phyloP scores from a whole-genome alignment of 2,113 vertebrate species.

The Muntiacus muntjak region DNA sequence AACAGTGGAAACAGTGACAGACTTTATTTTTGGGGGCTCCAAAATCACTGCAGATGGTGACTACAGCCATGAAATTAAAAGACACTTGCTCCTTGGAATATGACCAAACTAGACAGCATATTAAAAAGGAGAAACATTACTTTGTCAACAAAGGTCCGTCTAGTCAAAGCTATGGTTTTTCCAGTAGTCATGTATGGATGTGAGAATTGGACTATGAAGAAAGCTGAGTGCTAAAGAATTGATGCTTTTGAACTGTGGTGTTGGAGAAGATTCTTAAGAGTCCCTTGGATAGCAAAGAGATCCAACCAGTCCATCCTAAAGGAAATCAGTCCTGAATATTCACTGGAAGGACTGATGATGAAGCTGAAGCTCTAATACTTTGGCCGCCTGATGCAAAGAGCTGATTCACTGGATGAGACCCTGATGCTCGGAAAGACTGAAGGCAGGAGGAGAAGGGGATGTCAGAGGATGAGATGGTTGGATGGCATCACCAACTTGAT shows the following conservation, averaged over 20 bases:
- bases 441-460: neutral
- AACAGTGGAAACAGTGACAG: neutral
- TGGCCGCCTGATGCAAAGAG: neutral
- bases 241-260: neutral
- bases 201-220: neutral
- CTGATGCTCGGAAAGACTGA: neutral
- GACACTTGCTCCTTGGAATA: neutral
- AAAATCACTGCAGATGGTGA: neutral
- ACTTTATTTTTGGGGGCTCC: neutral
- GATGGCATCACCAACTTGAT: neutral
- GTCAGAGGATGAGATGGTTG: neutral
- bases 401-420: neutral
- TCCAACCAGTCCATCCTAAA: neutral
- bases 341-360: neutral
- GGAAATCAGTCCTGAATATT: neutral
- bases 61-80: neutral
- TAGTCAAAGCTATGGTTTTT: neutral
- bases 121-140: neutral
- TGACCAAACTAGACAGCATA: neutral
- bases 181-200: neutral
- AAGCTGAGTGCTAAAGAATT: neutral
- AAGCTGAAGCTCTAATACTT: neutral
- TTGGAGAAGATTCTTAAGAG: neutral
- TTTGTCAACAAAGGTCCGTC: neutral
- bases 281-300: neutral